phyloP scores from a whole-genome alignment of 1,140 invertebrate genomes.

The Contarinia nasturtii region DNA sequence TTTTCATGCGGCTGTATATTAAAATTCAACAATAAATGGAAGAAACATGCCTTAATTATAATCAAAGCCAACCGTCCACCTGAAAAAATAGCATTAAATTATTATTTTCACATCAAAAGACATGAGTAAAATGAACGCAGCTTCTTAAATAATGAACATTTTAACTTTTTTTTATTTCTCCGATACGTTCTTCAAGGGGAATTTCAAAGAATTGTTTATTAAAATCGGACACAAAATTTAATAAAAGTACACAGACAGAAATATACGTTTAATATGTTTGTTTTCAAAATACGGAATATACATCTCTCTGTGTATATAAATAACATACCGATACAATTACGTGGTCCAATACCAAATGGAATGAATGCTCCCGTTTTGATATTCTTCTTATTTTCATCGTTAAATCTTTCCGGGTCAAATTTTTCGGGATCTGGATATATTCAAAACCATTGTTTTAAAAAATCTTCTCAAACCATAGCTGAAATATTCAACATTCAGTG shows the following conservation, averaged over 20 bases:
- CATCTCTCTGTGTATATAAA: no score
- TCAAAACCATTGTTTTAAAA: constrained; percentile 28
- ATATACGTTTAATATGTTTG: no score
- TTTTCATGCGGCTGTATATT: constrained; percentile 1
- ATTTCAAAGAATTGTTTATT: no score
- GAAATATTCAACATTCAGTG: constrained; percentile 19
- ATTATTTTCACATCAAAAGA: neutral
- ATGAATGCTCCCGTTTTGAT: constrained; percentile 20
- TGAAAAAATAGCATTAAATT: neutral
- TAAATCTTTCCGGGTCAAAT: constrained; percentile 39
- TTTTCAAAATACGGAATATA: no score
- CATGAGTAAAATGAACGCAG: no score
- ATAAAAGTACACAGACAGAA: no score
- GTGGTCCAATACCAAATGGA: constrained; percentile 33
- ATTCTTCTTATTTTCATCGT: constrained; percentile 3
- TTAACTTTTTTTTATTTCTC: no score
- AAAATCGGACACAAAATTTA: no score
- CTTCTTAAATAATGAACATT: no score
- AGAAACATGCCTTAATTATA: constrained; percentile 31
- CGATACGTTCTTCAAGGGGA: neutral
- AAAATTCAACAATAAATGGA: constrained; percentile 10
- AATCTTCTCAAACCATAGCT: constrained; percentile 24
- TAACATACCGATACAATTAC: constrained; percentile 13
- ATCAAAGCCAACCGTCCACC: constrained; percentile 31
- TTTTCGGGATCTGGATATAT: constrained; percentile 32